Conservation (phyloP, 2,113 vertebrate genomes). For the Nematolebias whitei region DNA sequence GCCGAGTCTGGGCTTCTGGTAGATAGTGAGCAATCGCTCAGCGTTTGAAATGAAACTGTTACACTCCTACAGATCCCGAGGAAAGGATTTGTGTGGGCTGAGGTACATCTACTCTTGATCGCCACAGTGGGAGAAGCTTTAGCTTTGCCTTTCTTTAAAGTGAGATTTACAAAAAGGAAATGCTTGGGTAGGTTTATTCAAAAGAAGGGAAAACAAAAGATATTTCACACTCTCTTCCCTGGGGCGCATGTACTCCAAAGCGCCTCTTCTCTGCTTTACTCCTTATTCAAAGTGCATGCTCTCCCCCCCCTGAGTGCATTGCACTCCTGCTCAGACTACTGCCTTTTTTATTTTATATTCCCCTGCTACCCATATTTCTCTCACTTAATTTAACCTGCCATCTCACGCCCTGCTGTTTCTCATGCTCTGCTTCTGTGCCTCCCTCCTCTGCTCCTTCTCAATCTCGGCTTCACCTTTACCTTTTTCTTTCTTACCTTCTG, state of each 20-base stretch:
- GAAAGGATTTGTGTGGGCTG: constrained; percentile 68
- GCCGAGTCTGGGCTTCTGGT: constrained; percentile 58
- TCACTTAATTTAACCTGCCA: constrained; percentile 40
- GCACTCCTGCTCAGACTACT: constrained; percentile 40
- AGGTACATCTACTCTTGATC: constrained; percentile 66
- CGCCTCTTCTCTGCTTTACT: constrained; percentile 61
- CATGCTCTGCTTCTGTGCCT: constrained; percentile 13
- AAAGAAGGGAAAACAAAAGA: constrained; percentile 73
- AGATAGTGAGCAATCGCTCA: constrained; percentile 46
- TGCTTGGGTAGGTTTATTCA: constrained; percentile 68
- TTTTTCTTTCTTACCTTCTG: constrained; percentile 17
- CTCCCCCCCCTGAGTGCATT: constrained; percentile 43
- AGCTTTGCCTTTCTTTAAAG: constrained; percentile 73
- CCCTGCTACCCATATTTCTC: constrained; percentile 23
- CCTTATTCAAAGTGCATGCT: constrained; percentile 58
- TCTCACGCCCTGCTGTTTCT: constrained; percentile 14
- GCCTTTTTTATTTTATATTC: constrained; percentile 18
- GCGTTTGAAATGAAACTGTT: constrained; percentile 68
- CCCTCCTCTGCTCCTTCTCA: constrained; percentile 2
- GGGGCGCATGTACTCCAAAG: constrained; percentile 69
- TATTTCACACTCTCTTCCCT: constrained; percentile 67
- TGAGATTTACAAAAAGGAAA: constrained; percentile 72
- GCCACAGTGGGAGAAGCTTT: constrained; percentile 66
- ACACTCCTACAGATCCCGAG: constrained; percentile 63
- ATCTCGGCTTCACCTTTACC: constrained; percentile 32